Percentiles rank a stretch among this genome's conserved stretches.
Conservation (phyloP, 2,797 vertebrate species). For the Characodon lateralis region DNA sequence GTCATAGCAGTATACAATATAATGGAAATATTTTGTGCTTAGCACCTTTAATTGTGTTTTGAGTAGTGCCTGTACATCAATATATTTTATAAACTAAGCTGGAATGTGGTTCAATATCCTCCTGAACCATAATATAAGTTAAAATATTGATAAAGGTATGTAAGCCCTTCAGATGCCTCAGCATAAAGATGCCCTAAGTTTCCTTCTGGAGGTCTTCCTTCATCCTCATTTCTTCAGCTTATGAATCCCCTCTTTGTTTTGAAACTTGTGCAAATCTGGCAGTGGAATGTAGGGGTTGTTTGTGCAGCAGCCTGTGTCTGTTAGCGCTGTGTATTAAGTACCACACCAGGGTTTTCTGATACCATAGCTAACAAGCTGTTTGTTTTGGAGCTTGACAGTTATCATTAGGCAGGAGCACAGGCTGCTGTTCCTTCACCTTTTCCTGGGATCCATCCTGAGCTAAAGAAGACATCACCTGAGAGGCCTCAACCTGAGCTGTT, state of each 20-base stretch:
- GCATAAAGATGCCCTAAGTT: constrained; percentile 18
- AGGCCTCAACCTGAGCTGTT: constrained; percentile 28
- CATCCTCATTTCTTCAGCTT: constrained; percentile 25
- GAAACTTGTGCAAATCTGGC: constrained; percentile 45
- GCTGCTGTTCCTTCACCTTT: constrained; percentile 33
- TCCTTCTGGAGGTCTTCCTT: constrained; percentile 45
- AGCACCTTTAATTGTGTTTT: constrained; percentile 11
- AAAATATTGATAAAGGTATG: constrained; percentile 23
- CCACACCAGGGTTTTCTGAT: constrained; percentile 26
- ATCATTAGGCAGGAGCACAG: constrained; percentile 41
- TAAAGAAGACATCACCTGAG: constrained; percentile 17
- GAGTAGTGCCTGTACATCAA: constrained; percentile 27
- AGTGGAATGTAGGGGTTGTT: constrained; percentile 14
- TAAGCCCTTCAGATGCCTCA: neutral
- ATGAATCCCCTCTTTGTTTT: constrained; percentile 8
- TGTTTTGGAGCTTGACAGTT: constrained; percentile 38
- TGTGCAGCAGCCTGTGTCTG: constrained; percentile 19
- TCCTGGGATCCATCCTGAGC: constrained; percentile 14
- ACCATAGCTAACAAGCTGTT: constrained; percentile 54
- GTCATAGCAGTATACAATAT: constrained; percentile 38
- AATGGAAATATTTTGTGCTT: constrained; percentile 20
- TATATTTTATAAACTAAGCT: constrained; percentile 14
- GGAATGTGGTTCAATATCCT: constrained; percentile 32
- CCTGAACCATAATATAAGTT: constrained; percentile 29
- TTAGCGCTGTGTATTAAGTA: constrained; percentile 41